Percentiles rank a stretch among this genome's conserved stretches.
phyloP scores from a whole-genome alignment of 2,113 vertebrate species.

The Choloepus hoffmanni region DNA sequence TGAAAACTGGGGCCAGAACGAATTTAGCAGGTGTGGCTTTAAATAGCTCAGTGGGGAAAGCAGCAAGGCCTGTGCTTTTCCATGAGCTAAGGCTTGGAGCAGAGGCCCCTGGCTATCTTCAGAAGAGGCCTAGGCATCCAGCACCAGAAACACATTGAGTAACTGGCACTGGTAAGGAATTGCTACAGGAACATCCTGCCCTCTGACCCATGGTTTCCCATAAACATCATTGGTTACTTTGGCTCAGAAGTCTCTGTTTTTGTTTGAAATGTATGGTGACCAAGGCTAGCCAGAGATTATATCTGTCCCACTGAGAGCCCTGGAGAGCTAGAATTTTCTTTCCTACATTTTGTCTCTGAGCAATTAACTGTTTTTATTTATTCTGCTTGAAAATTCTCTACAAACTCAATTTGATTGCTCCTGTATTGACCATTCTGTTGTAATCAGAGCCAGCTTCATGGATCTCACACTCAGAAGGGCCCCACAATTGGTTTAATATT shows the following conservation, averaged over 20 bases:
- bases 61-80: background rate
- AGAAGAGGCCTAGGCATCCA: background rate
- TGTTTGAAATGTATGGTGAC: background rate
- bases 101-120: background rate
- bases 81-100: background rate
- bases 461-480: background rate
- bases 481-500: background rate
- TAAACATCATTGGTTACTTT: background rate
- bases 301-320: background rate
- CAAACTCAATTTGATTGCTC: background rate
- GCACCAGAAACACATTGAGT: background rate
- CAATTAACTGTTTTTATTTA: background rate
- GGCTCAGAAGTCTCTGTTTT: conserved; percentile 15
- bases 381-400: background rate
- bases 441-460: background rate
- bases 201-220: background rate
- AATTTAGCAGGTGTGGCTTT: background rate
- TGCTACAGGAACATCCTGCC: background rate
- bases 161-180: background rate
- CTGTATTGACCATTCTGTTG: background rate
- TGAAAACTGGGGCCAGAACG: background rate
- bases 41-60: background rate
- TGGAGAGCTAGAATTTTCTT: background rate
- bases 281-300: background rate
- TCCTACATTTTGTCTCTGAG: background rate